Evolutionary conservation across 2,113 vertebrate genomes (phyloP).

Genomic region (Macrotis lagotis): DNA sequence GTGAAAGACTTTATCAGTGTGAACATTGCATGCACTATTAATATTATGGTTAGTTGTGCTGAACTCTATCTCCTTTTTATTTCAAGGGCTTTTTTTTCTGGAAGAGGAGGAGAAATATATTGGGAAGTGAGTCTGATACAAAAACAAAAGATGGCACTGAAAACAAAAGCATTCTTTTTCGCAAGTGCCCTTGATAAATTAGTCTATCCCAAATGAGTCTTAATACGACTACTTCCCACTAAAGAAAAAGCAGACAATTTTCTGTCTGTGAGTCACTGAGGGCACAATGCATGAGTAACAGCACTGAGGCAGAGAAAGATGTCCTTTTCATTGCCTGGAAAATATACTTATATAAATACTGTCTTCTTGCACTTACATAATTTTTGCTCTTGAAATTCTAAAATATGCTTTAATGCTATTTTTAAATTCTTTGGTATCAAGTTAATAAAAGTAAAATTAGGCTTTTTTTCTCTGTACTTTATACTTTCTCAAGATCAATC

Average conservation of each 20-base stretch:
- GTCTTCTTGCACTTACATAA: background rate
- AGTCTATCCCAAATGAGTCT: background rate
- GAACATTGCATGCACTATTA: background rate
- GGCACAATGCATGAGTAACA: background rate
- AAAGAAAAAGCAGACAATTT: background rate
- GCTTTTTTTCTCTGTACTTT: background rate
- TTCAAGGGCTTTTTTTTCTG: background rate
- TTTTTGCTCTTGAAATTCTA: background rate
- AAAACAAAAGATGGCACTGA: background rate
- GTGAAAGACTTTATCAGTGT: background rate
- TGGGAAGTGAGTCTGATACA: background rate
- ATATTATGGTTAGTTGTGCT: background rate
- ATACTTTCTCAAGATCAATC: background rate
- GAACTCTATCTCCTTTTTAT: background rate
- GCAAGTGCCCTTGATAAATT: no score
- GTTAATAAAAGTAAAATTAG: background rate
- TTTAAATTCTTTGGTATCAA: background rate
- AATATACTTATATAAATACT: background rate
- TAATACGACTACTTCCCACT: background rate
- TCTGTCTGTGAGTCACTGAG: background rate
- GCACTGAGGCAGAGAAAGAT: background rate
- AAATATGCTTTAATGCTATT: no score
- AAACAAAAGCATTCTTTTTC: background rate
- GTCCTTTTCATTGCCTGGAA: background rate
- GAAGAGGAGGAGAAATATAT: background rate